Base-by-base conservation (phyloP, 2,888 invertebrate genomes). In the Drosophila helvetica region DNA sequence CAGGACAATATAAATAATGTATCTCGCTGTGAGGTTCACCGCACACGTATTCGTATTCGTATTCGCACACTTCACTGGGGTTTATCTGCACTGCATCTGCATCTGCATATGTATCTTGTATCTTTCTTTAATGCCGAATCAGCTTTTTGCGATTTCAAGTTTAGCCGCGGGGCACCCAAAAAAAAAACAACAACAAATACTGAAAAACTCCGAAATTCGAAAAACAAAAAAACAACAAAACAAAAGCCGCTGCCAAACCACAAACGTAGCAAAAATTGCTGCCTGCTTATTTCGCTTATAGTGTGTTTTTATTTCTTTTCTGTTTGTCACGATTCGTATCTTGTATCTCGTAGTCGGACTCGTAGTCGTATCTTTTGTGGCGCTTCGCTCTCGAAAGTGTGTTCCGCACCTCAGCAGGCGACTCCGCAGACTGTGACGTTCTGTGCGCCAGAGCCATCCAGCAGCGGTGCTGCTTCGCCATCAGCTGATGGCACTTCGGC, bases 1-100 rank as follows among this genome's bases (percentile, higher is more conserved):
- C 90, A 89, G 90, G 90, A 88, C 90, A 90, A 90, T 89, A 90
- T 90, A 90, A 80, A 79, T 88, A 79, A 86, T 89, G 81, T 89
- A 88, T 81, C 89, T 88, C 90, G 80, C 78, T 77, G 71, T 71
- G 66, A n/a, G 38, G 63, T 42, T 52, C 53, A 47, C 46, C 33
- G 17, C 25, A 22, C 22, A 22, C 22, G 22, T 3, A 22, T 5
- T 0, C 22, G 22, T 22, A 5, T 22, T 22, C 22, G 6, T 46
- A 25, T 46, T 22, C 46, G 12, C 43, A 18, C 72, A 69, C 74
- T 70, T 68, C 73, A 78, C 66, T 33, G 17, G 30, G 30, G 46
- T 70, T 68, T 68, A 63, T 67, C 57, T 72, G 18, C 47, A 75
- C 27, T 27, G 27, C 54, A 69, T 80, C 72, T 68, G 73, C 73